phyloP scores from a whole-genome alignment of 2,113 vertebrate species.

The Rallus limicola region DNA sequence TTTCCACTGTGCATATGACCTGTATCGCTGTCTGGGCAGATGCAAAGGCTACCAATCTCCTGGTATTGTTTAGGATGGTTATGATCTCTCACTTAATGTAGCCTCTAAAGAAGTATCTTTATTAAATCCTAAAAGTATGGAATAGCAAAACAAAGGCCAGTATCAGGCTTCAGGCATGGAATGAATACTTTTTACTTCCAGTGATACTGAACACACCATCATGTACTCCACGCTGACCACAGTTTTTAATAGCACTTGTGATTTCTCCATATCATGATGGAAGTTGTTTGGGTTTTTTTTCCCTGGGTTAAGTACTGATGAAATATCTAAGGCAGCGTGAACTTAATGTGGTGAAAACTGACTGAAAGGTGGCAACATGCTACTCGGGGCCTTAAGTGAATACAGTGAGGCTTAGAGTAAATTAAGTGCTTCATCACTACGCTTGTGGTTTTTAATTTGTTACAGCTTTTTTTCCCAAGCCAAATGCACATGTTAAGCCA shows the following conservation, averaged over 20 bases:
- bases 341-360: neutral
- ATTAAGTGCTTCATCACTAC: neutral
- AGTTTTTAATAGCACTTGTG: neutral
- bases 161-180: neutral
- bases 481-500: neutral
- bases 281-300: neutral
- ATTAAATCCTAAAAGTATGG: neutral
- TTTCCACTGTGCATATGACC: neutral
- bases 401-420: neutral
- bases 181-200: neutral
- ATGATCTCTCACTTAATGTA: neutral
- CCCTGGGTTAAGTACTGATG: neutral
- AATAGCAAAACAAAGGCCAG: neutral
- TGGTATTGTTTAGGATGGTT: neutral
- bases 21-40: neutral
- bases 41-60: neutral
- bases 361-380: neutral
- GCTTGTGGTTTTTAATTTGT: neutral
- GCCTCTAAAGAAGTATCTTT: neutral
- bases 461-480: neutral
- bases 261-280: neutral
- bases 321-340: neutral
- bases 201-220: neutral
- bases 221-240: fast-evolving
- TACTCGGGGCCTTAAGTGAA: neutral